Conservation (phyloP, 2,888 invertebrate species). For the Drosophila macrospina region DNA sequence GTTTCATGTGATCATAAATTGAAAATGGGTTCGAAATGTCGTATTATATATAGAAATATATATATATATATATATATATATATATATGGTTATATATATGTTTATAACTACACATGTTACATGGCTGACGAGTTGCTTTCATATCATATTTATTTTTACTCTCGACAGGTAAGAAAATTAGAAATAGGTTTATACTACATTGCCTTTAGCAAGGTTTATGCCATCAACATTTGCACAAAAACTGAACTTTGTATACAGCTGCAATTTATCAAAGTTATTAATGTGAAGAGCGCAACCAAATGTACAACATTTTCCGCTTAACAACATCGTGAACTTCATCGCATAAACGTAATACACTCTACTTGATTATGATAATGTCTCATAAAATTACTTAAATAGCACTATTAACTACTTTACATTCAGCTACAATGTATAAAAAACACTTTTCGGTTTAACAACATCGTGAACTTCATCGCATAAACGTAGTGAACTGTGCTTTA, state of each 20-base stretch:
- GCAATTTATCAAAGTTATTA: neutral
- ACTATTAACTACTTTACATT: neutral
- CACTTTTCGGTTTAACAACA: too few species aligned
- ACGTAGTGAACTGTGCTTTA: too few species aligned
- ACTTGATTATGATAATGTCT: neutral
- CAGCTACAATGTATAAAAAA: too few species aligned
- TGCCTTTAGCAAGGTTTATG: neutral
- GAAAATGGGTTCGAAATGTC: slow-evolving; percentile 20
- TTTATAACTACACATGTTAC: slow-evolving; percentile 46
- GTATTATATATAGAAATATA: slow-evolving; percentile 10
- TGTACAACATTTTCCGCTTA: neutral
- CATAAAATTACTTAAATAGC: neutral
- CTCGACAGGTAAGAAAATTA: slow-evolving; percentile 26
- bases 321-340: neutral
- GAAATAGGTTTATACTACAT: neutral
- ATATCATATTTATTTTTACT: slow-evolving; percentile 10
- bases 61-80: slow-evolving; percentile 14
- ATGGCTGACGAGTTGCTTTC: slow-evolving; percentile 31
- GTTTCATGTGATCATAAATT: slow-evolving; percentile 27
- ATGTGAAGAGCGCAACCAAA: neutral
- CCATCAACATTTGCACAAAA: neutral
- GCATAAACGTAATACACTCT: neutral
- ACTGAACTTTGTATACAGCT: neutral
- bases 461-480: too few species aligned
- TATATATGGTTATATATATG: slow-evolving; percentile 1